Conservation (phyloP, 2,113 vertebrate species). For the Catharus minimus region DNA sequence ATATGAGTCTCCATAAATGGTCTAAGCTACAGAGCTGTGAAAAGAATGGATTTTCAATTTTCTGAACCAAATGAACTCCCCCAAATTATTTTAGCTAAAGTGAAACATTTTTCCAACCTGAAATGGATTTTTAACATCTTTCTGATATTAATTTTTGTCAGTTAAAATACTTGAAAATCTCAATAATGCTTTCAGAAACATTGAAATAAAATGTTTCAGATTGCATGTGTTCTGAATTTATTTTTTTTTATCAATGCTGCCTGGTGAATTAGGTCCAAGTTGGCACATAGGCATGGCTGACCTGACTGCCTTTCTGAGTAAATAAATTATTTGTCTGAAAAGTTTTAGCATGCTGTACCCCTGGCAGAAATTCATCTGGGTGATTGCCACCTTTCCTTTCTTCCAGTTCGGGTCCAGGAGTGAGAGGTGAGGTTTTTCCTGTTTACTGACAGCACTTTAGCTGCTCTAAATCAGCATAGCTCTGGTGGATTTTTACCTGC, state of each 20-base stretch:
- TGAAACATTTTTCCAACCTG: conserved; percentile 24
- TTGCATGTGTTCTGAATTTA: not conserved
- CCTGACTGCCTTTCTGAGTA: not conserved
- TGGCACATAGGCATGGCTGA: not conserved
- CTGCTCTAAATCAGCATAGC: not conserved
- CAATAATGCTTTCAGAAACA: not conserved
- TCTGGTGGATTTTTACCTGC: conserved; percentile 44
- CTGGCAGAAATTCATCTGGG: not conserved
- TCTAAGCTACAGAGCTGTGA: not conserved
- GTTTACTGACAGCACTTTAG: not conserved
- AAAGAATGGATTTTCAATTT: conserved; percentile 47
- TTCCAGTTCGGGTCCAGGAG: not conserved
- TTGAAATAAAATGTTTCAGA: not conserved
- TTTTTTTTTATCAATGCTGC: not conserved
- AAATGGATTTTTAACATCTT: conserved; percentile 29
- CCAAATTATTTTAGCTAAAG: conserved; percentile 26
- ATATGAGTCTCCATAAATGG: not conserved
- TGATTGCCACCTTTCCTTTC: not conserved
- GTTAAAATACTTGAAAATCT: conserved; percentile 8
- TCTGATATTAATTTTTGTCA: not conserved
- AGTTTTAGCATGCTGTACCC: not conserved
- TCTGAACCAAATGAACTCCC: not conserved
- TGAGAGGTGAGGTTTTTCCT: not conserved
- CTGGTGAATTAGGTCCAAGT: not conserved
- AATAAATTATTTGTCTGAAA: not conserved